A percentile compares a stretch with the other conserved stretches of the same genome.
These are phyloP conservation scores for Takifugu rubripes DNA, from an alignment of 2,797 vertebrate species.

Conservation along the genomic window DNA sequence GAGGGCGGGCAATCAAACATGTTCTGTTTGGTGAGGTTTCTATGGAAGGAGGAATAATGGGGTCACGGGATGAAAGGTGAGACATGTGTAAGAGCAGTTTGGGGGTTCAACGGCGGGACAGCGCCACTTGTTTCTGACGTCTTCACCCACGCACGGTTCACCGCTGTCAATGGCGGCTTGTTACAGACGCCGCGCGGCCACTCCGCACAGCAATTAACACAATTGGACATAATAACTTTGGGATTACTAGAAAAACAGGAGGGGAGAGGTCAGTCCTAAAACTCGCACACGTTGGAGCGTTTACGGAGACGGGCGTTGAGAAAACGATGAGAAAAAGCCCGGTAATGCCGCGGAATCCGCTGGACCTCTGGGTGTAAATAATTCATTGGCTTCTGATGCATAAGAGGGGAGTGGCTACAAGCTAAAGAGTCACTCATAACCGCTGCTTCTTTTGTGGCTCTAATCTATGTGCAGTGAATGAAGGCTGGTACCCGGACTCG, in stretches of 20 bases:
- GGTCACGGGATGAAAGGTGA: constrained; percentile 74
- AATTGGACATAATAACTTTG: constrained; percentile 69
- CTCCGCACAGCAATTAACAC: constrained; percentile 66
- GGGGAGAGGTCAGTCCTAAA: constrained; percentile 25
- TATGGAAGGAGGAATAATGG: constrained; percentile 72
- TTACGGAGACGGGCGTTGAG: constrained; percentile 29
- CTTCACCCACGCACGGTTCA: constrained; percentile 47
- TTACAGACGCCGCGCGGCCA: constrained; percentile 54
- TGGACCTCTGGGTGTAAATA: neutral
- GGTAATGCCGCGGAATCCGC: constrained; percentile 20
- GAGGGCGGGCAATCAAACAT: constrained; percentile 69
- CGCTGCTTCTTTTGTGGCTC: constrained; percentile 52
- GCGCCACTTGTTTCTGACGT: constrained; percentile 66
- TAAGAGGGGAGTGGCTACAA: constrained; percentile 47
- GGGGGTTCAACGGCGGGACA: constrained; percentile 67
- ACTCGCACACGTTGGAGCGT: constrained; percentile 54
- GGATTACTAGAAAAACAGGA: constrained; percentile 65
- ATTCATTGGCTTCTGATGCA: constrained; percentile 13
- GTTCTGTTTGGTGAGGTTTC: constrained; percentile 67
- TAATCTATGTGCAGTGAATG: constrained; percentile 38
- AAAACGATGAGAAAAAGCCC: constrained; percentile 14
- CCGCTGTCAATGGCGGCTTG: constrained; percentile 60
- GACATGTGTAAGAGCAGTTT: constrained; percentile 63
- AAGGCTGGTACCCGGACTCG: constrained; percentile 34
- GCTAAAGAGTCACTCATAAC: constrained; percentile 62